phyloP scores from a whole-genome alignment of 2,888 invertebrate genomes.

The Microctonus aethiopoides region DNA sequence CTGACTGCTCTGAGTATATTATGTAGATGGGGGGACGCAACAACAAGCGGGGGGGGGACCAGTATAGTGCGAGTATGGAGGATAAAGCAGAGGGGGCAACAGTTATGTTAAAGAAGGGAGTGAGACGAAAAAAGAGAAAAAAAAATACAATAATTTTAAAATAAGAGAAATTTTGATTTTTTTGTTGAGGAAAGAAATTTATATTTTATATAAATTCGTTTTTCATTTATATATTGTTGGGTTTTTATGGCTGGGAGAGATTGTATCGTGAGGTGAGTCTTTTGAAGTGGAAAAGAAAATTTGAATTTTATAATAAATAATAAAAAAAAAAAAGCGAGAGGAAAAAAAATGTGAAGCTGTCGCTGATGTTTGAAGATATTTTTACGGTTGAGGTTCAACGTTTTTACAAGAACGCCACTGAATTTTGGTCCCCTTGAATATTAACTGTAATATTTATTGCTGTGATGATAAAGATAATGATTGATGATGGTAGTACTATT shows the following conservation, averaged over 20 bases:
- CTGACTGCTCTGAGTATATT: slow-evolving; percentile 38
- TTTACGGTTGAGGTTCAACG: slow-evolving; percentile 58
- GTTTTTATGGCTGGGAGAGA: too few relatives aligned
- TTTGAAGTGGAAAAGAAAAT: too few relatives aligned
- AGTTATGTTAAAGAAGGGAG: neutral
- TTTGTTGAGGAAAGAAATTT: neutral
- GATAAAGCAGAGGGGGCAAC: slow-evolving; percentile 3
- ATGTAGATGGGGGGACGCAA: slow-evolving; percentile 27
- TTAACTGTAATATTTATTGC: neutral
- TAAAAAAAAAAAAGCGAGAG: neutral
- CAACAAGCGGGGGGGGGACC: slow-evolving; percentile 5
- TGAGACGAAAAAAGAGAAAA: neutral
- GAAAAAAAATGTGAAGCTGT: neutral
- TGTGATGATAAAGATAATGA: neutral
- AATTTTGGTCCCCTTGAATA: neutral
- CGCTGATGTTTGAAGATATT: slow-evolving; percentile 52
- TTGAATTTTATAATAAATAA: too few relatives aligned
- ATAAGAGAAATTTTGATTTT: neutral
- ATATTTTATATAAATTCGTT: too few relatives aligned
- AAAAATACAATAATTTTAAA: neutral
- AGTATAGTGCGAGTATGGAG: neutral
- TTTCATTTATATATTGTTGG: neutral
- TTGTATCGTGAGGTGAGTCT: too few relatives aligned
- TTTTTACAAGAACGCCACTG: slow-evolving; percentile 51
- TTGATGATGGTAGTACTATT: neutral